Evolutionary conservation across 2,888 invertebrate genomes (phyloP), one percentile per base, ranked within the genome.

Genomic region (Auanema freiburgensis): DNA sequence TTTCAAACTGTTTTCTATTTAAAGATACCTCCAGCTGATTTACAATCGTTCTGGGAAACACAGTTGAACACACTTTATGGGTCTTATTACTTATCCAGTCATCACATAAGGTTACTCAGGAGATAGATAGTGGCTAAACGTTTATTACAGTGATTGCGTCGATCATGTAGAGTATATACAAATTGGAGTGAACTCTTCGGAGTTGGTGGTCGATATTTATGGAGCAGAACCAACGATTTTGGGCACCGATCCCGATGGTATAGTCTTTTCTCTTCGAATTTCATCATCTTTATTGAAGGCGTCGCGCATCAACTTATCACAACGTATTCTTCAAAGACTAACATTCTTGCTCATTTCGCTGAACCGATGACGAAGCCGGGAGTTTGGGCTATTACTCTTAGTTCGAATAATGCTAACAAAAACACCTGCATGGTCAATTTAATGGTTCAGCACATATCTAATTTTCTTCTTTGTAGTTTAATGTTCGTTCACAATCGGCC

Each of bases 101-200:
- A 72, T 51, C 65, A 65, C 24, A 42, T 72, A 6, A 56, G 56
- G 71, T 71, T 12, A 54, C 57, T 46, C n/a, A 10, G 5, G 11
- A n/a, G 2, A 16, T 23, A 16, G 18, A n/a, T 52, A 8, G 11
- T 42, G 46, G 16, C n/a, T 44, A 57, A 43, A 43, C 10, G 23
- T 21, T 1, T 46, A 46, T 46, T 60, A 58, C 54, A 72, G 65
- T 41, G 63, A 72, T 51, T 77, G 77, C 57, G 59, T 71, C 6
- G 53, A 62, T 25, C 66, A 67, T 57, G 54, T 54, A 43, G 76
- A 77, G 40, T 77, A 71, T 57, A 50, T 77, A 51, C 74, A 76
- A 63, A 57, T 72, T 10, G 77, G 74, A 46, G 46, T 63, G 1
- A 74, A 76, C 56, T 66, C 58, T 42, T 63, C 67, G 4, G 62